Evolutionary conservation across 2,888 invertebrate genomes (phyloP).

Genomic region (Zygothrica quintamaculata): DNA sequence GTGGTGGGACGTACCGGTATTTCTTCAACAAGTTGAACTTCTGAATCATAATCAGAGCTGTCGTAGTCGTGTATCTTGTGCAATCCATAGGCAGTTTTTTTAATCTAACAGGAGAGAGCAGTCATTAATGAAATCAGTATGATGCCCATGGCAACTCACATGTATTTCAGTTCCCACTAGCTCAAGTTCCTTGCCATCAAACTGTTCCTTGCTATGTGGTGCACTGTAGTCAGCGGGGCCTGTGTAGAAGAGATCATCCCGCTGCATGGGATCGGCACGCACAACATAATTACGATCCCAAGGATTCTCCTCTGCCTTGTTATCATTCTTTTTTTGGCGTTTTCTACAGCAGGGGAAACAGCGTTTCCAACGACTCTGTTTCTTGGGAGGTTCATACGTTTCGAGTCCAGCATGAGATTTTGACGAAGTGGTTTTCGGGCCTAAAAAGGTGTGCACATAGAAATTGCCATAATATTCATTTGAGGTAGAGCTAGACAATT

Average conservation of each 20-base stretch:
- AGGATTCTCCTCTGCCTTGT: not conserved
- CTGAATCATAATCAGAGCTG: constrained; percentile 1
- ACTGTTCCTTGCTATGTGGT: constrained; percentile 42
- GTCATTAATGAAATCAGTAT: not conserved
- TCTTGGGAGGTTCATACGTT: constrained; percentile 33
- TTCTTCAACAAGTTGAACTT: not conserved
- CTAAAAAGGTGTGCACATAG: constrained; percentile 63
- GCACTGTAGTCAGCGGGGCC: constrained; percentile 62
- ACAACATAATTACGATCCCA: constrained; percentile 62
- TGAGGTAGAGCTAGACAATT: constrained; percentile 13
- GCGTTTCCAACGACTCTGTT: constrained; percentile 4
- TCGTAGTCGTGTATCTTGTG: constrained; percentile 54
- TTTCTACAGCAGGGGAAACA: constrained; percentile 29
- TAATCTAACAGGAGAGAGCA: constrained; percentile 31
- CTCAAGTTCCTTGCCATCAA: constrained; percentile 57
- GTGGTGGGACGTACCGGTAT: not conserved
- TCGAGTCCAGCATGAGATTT: constrained; percentile 24
- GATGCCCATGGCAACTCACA: constrained; percentile 34
- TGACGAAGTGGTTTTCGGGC: constrained; percentile 14
- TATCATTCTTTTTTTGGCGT: rapidly evolving
- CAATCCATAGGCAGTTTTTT: constrained; percentile 53
- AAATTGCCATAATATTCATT: constrained; percentile 66
- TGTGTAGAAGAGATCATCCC: constrained; percentile 89
- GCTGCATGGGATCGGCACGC: constrained; percentile 86
- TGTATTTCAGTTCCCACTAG: constrained; percentile 45